Evolutionary conservation across 2,797 vertebrate genomes (phyloP), one percentile per base, ranked within the genome.

Genomic region (Knipowitschia caucasica): DNA sequence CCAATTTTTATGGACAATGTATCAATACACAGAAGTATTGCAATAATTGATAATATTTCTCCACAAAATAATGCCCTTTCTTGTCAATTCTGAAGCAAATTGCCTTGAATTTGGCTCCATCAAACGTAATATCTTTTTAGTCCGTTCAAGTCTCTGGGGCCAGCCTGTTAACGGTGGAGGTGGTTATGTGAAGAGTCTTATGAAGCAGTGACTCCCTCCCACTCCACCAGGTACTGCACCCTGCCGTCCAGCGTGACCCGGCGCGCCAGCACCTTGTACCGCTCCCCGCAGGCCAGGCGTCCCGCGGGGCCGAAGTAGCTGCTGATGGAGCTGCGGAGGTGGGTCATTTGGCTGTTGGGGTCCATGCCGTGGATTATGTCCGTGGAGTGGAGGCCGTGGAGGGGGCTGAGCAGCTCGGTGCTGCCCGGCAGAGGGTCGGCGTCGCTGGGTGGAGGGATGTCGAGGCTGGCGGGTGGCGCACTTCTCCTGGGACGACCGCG

Each of bases 141-240:
- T n/a, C n/a, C 17, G 11, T 21, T 25, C n/a, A 44, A 34, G 7
- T 11, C 24, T 44, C 42, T n/a, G 27, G 27, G 42, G 42, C 42
- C 14, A 25, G 27, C 27, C 10, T 30, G 7, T 3, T 30, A 30
- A 30, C 27, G 7, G 64, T 42, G 50, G 10, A 17, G 56, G 26
- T 15, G 60, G 62, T 64, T 60, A n/a, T n/a, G 64, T 74, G 49
- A 66, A 44, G 39, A 62, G 84, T 87, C 92, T 18, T 94, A 99
- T 55, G 96, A 98, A 39, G 96, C 95, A 64, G 95, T 97, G 62
- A 97, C 94, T 69, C 96, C 96, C 86, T 98, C 96, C 96, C 95
- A 99, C 75, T 99, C 95, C 84, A 99, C 94, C 76, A 99, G 91
- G 78, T 98, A 99, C 93, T 99, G 94, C 86, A 99, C 95, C 87